Conservation (phyloP, 2,888 invertebrate genomes). For the Ectemnius cavifrons region DNA sequence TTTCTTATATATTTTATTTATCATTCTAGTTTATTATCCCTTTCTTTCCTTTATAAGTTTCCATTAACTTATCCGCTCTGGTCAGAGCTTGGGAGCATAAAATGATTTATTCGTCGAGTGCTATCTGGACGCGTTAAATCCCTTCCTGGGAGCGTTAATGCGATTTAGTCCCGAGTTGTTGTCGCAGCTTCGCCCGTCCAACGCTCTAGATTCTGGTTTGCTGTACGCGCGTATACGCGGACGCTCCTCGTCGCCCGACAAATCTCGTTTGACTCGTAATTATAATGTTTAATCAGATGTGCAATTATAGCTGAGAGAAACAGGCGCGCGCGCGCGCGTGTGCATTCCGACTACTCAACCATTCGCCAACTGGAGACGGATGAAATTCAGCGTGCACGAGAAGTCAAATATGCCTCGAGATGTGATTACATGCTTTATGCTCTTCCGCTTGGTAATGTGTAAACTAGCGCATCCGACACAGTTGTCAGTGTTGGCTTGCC, state of each 20-base stretch:
- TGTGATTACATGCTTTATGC: slow-evolving; percentile 46
- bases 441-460: slow-evolving; percentile 9
- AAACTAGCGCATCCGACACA: too few species aligned
- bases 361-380: slow-evolving; percentile 36
- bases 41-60: too few species aligned
- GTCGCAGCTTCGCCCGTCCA: slow-evolving; percentile 3
- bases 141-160: not conserved
- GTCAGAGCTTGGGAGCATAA: too few species aligned
- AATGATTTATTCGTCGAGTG: too few species aligned
- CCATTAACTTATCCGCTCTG: too few species aligned
- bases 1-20: too few species aligned
- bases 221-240: too few species aligned
- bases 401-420: slow-evolving; percentile 51
- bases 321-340: too few species aligned
- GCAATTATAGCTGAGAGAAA: not conserved
- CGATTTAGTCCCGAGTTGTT: slow-evolving; percentile 9
- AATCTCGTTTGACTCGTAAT: slow-evolving; percentile 58
- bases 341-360: slow-evolving; percentile 7
- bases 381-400: slow-evolving; percentile 39
- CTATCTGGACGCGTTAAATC: not conserved
- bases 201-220: slow-evolving; percentile 28
- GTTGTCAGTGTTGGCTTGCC: too few species aligned
- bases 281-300: slow-evolving; percentile 57
- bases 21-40: too few species aligned
- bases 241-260: slow-evolving; percentile 19